Evolutionary conservation across 2,888 invertebrate genomes (phyloP), one percentile per base, ranked within the genome.

Genomic region (Drosophila robusta): DNA sequence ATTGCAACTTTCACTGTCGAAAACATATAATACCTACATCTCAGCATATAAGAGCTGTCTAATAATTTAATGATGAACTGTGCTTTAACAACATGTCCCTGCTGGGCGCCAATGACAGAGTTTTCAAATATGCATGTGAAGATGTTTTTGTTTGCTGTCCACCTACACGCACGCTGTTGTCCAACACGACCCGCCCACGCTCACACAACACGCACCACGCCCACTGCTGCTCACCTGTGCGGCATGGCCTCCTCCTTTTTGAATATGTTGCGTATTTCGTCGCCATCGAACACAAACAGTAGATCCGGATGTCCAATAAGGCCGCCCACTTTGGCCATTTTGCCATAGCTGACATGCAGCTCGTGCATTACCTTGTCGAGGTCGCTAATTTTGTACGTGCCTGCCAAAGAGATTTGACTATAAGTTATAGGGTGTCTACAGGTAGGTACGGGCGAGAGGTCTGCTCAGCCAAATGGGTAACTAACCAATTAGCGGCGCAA

Each of bases 301-400:
- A 96, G 92, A 92, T 96, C 96, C 0, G 95, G 95, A 92, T 96
- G 96, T n/a, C 95, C 95, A 82, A 95, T 94, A 12, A 96, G 92
- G 47, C 95, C 95, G 1, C 95, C 94, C 42, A 96, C 95, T 93
- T 95, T 95, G 87, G 91, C 95, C 91, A 91, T 94, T 89, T 93
- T 93, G 26, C 94, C 94, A 84, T 93, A 94, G 75, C 93, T 94
- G 80, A 89, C 93, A 78, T 92, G 93, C 86, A 93, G 66, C 70
- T 92, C 90, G 49, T 90, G 94, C 95, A 93, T 95, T 14, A 94
- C 93, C 90, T 93, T 93, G 87, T 94, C 94, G 80, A 94, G 88
- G 77, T 94, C 93, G 63, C 93, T 92, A 58, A 94, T 94, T 91
- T 93, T 94, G 75, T 94, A 94, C 63, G 93, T 93, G 57, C 94